These are phyloP conservation scores for Rhineura floridana DNA, from an alignment of 2,113 vertebrate species.

Conservation along the genomic window DNA sequence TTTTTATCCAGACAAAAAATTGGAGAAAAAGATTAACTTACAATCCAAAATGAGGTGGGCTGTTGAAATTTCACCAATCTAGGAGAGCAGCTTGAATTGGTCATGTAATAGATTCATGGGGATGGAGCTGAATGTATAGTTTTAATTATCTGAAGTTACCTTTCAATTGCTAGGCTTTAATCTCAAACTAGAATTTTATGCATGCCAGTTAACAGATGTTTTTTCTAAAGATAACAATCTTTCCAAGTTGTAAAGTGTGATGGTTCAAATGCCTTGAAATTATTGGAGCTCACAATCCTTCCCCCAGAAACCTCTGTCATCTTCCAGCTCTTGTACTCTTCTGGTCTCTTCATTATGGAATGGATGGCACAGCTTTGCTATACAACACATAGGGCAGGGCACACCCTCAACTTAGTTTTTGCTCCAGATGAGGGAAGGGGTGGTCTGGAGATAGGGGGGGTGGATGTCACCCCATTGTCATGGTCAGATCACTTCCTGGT, in stretches of 20 bases:
- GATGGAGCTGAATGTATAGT: not conserved
- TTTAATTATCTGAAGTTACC: not conserved
- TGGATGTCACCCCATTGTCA: too few species aligned
- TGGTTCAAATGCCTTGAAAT: conserved; percentile 53
- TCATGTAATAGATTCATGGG: fast-evolving
- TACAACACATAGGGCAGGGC: too few species aligned
- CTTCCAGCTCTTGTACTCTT: conserved; percentile 53
- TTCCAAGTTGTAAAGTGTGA: conserved; percentile 61
- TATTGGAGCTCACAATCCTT: conserved; percentile 51
- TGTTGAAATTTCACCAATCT: fast-evolving
- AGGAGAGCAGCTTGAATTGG: fast-evolving
- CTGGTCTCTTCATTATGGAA: conserved; percentile 51
- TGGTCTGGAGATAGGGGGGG: too few species aligned
- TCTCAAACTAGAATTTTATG: not conserved
- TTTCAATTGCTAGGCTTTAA: not conserved
- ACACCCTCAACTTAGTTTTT: too few species aligned
- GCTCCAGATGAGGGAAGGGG: too few species aligned
- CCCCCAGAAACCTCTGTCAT: conserved; percentile 51
- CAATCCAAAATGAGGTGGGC: not conserved
- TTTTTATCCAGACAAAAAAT: too few species aligned
- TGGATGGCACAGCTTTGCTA: not conserved
- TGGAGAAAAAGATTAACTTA: not conserved
- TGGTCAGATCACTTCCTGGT: too few species aligned
- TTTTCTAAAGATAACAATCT: conserved; percentile 59
- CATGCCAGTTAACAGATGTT: conserved; percentile 54